Base-by-base conservation (phyloP, 2,888 invertebrate species). In the Andrena flavipes region DNA sequence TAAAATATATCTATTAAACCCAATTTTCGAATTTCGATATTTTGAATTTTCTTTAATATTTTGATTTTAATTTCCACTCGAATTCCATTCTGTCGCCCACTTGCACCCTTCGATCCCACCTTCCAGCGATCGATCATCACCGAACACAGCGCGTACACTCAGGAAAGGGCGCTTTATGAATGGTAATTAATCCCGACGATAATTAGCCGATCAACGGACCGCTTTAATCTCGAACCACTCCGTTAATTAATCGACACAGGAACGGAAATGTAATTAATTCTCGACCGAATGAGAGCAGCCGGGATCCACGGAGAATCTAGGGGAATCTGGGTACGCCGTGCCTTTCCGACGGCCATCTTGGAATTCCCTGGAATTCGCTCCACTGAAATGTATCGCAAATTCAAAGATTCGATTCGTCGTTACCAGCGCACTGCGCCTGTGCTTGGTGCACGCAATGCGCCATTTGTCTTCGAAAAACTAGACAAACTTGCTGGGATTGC, bases 381-480 rank as follows among this genome's bases (percentile, higher is more conserved):
- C 23, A 0, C 10, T 4, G 4, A 23, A 56, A 56, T 42, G 4
- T 42, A 56, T 56, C 10, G 23, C 23, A 23, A 20, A 23, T 56
- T 26, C 56, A 1, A 56, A 1, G 10, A 26, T 59, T 48, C 29
- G 59, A 29, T 51, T 26, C 6, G 49, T 29, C 42, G 29, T 70
- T 59, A 60, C 59, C 48, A 70, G 69, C 59, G 59, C 69, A 70
- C 59, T 70, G 69, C 69, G 59, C 69, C 69, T 70, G 23, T 56
- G 59, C 69, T 35, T 48, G 59, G 54, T 60, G 48, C 59, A 59
- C 69, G 69, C 69, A 70, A 70, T 70, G 69, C 69, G 59, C 69
- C 69, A 70, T 70, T 70, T 56, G 54, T 70, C 59, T 70, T 70
- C 26, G 23, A 70, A 70, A 70, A 70, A 70, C 42, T 70, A 70